Base-by-base conservation (phyloP, 2,888 invertebrate species). In the Tipula unca region DNA sequence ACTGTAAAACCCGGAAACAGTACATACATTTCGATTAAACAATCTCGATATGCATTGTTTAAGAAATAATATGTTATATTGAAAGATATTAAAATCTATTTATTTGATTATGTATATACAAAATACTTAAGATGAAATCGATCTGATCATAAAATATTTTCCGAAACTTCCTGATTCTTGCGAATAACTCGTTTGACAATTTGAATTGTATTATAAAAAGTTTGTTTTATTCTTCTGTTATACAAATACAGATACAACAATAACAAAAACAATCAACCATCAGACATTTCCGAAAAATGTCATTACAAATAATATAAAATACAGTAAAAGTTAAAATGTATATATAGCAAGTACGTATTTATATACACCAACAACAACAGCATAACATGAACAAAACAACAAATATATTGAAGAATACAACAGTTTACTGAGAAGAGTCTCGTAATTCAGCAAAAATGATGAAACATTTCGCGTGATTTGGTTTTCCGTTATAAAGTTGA, bases 231-330 rank as follows among this genome's bases (percentile, higher is more conserved):
- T 48, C 48, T 0, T 25, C 20, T 25, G 0, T 6, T 13, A 25
- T 10, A 69, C 25, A 20, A 69, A 25, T 13, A 69, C 25, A 20
- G 25, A 25, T 13, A 25, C 69, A 25, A 69, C 69, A 69, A 69
- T 69, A 69, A 25, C 10, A 32, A 25, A 25, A 25, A 69, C 25
- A 69, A 10, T 2, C 20, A 69, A 25, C 25, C 69, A 32, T 83
- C 83, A 83, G 83, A 83, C 83, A 35, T 83, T 83, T 83, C 83
- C 83, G 83, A n/a, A 83, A 83, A 35, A 83, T 83, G 83, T 83
- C 83, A 83, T 83, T n/a, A 83, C 29, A 83, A 32, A 83, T n/a
- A n/a, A n/a, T 32, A 35, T 83, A 32, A 83, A 32, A 83, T 32
- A 32, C 25, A 69, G 69, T 69, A 69, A 69, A 54, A 54, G 48